These are phyloP conservation scores for Helicoverpa armigera DNA, from an alignment of 1,140 invertebrate genomes.

Conservation along the genomic window DNA sequence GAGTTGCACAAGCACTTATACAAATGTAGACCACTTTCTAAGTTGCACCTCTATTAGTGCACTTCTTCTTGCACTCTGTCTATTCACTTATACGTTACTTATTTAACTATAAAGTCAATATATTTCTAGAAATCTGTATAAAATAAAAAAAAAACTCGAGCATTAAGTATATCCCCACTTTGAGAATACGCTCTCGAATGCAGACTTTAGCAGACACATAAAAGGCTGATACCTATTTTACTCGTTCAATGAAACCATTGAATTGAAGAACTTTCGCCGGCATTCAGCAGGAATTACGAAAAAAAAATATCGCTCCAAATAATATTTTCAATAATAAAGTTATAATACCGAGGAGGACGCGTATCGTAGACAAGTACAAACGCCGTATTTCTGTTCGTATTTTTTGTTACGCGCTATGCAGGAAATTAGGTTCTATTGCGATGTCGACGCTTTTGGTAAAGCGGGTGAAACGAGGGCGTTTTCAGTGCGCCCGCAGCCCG, in stretches of 20 bases:
- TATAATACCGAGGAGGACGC: conserved; percentile 56
- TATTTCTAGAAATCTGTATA: not conserved
- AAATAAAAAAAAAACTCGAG: not conserved
- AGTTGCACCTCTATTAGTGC: conserved; percentile 62
- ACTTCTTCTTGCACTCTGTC: conserved; percentile 57
- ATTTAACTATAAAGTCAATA: conserved; percentile 16
- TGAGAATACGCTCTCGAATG: not conserved
- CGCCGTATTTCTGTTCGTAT: conserved; percentile 77
- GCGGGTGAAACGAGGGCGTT: conserved; percentile 82
- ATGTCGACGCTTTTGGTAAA: conserved; percentile 85
- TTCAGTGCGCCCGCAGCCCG: conserved; percentile 75
- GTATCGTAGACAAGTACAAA: conserved; percentile 62
- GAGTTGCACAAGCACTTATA: conserved; percentile 78
- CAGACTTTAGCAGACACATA: not conserved
- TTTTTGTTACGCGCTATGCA: conserved; percentile 83
- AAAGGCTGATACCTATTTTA: conserved; percentile 18
- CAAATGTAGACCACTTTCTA: conserved; percentile 45
- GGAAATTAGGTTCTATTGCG: conserved; percentile 86
- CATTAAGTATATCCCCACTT: not conserved
- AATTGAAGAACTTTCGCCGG: not conserved
- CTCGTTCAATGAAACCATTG: conserved; percentile 4
- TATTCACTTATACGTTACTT: conserved; percentile 1
- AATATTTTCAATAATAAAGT: conserved; percentile 60
- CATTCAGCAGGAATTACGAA: not conserved
- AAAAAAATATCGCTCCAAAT: conserved; percentile 37